Evolutionary conservation across 2,113 vertebrate species (phyloP).

Genomic region (Daubentonia madagascariensis): DNA sequence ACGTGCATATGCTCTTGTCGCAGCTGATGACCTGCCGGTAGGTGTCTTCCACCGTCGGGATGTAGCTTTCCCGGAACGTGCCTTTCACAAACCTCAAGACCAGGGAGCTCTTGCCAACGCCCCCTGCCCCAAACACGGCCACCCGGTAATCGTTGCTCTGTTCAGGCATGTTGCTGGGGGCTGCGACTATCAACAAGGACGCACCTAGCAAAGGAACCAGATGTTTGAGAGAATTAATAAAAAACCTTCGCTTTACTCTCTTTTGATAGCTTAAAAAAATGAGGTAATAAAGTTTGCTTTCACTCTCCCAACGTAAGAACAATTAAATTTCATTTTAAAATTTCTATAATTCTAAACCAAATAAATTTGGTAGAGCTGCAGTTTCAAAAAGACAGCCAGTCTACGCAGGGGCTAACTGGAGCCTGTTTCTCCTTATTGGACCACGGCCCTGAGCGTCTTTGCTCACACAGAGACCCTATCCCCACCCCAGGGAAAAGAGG

Average conservation of each 20-base stretch:
- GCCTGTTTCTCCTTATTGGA: neutral
- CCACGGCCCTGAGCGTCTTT: neutral
- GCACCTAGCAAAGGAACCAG: slow-evolving; percentile 69
- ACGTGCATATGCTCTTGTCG: slow-evolving; percentile 90
- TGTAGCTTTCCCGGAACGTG: slow-evolving; percentile 89
- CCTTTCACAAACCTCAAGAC: slow-evolving; percentile 89
- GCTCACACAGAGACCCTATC: neutral
- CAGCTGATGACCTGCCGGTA: slow-evolving; percentile 91
- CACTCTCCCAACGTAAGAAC: neutral
- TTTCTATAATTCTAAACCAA: neutral
- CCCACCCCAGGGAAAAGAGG: neutral
- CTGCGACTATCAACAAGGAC: neutral
- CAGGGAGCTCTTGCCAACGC: slow-evolving; percentile 89
- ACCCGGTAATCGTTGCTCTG: slow-evolving; percentile 91
- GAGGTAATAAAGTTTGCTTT: neutral
- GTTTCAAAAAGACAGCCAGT: neutral
- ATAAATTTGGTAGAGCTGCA: no score
- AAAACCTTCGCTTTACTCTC: rapidly evolving
- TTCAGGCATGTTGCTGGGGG: slow-evolving; percentile 84
- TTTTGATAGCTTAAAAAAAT: neutral
- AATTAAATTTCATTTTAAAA: neutral
- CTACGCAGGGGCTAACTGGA: no score
- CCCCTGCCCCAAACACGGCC: slow-evolving; percentile 89
- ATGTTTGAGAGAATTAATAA: neutral
- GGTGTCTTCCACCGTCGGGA: slow-evolving; percentile 90